Conservation (phyloP, 2,797 vertebrate species). For the Rhyacichthys aspro region DNA sequence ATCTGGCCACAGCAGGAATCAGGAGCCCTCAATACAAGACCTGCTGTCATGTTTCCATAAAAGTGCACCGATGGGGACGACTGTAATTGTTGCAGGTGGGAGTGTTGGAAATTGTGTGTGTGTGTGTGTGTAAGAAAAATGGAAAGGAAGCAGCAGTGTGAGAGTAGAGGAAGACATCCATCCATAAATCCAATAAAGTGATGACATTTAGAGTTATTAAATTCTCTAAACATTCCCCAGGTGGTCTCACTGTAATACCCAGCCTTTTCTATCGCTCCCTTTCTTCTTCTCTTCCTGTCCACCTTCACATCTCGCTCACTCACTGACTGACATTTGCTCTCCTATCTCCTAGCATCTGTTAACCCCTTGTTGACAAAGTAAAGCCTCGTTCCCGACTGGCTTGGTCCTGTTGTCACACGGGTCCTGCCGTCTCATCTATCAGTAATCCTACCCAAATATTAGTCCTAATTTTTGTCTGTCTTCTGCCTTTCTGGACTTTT, state of each 20-base stretch:
- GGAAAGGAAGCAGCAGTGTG: conserved; percentile 18
- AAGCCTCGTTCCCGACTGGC: conserved; percentile 2
- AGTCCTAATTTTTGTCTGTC: conserved; percentile 7
- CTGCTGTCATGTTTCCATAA: conserved; percentile 38
- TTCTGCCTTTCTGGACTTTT: background rate
- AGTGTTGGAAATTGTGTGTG: conserved; percentile 14
- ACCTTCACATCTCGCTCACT: conserved; percentile 31
- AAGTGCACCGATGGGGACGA: conserved; percentile 22
- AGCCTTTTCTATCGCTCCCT: conserved; percentile 29
- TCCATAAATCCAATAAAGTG: conserved; percentile 78
- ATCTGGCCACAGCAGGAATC: conserved; percentile 17
- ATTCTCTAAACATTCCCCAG: conserved; percentile 75
- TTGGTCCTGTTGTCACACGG: background rate
- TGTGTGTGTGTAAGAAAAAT: conserved; percentile 20
- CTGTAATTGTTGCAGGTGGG: conserved; percentile 47
- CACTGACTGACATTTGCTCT: conserved; percentile 29
- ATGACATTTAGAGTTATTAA: conserved; percentile 79
- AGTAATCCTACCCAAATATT: conserved; percentile 10
- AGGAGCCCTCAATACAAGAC: conserved; percentile 23
- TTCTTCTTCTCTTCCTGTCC: conserved; percentile 7
- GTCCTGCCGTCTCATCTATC: background rate
- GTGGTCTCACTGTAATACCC: conserved; percentile 65
- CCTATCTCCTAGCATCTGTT: conserved; percentile 13
- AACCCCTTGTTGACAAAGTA: conserved; percentile 22
- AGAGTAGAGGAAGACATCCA: conserved; percentile 49